Base-by-base conservation (phyloP, 1,140 invertebrate genomes). In the Arctopsyche grandis region DNA sequence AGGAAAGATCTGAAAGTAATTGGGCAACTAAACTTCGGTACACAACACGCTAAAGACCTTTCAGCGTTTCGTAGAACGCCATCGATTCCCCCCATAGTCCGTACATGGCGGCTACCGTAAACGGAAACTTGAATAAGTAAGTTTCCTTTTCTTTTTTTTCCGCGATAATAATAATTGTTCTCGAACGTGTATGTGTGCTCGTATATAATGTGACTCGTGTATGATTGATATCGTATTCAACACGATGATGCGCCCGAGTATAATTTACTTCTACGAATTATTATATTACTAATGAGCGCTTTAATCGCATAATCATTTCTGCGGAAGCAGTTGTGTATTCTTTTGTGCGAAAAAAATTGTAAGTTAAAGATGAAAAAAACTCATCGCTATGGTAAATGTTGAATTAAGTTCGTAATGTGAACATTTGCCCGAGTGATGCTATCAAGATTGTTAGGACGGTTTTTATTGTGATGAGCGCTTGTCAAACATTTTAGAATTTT, bases 1-100 rank as follows among this genome's bases (percentile, higher is more conserved):
- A 16, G n/a, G 69, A 73, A 75, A 44, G 73, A 75, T 60, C 19
- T 16, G 24, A 63, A 76, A 63, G 14, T 76, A 76, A 76, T 76
- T 63, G 43, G 56, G 56, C 24, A 16, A 76, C 22, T 74, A 74
- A 74, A 56, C 22, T 24, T 3, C 52, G 10, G 19, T 29, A 70
- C 26, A 70, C 26, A 70, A 19, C 19, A 22, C 14, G 26, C 19
- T 44, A 66, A 19, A 66, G 26, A 38, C 24, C 19, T 70, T 43
- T 14, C 12, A 70, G n/a, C 12, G 69, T 43, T n/a, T 16, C 63
- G 5, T 5, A 16, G 52, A 21, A 21, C 52, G 10, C 14, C 52
- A 58, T 58, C 21, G 14, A 16, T 58, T 21, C 14, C 52, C n/a
- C n/a, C 14, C 14, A 58, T 52, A 10, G 10, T 52, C 48, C 10